These are phyloP conservation scores for Habrosyne pyritoides DNA, from an alignment of 2,888 invertebrate genomes.

Conservation along the genomic window DNA sequence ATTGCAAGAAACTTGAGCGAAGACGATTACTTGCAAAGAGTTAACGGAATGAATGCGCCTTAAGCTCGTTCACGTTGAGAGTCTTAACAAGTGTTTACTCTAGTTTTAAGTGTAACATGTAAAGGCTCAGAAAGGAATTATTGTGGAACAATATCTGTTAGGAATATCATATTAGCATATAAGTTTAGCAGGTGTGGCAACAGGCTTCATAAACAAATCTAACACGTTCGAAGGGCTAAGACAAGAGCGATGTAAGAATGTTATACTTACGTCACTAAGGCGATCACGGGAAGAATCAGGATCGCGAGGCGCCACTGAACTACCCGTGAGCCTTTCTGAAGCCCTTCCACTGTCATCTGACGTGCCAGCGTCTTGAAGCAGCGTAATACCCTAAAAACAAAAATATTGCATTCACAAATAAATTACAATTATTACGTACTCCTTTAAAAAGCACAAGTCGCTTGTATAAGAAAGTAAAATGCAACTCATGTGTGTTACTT, in stretches of 20 bases:
- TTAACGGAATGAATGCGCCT: conserved; percentile 21
- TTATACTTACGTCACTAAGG: conserved; percentile 91
- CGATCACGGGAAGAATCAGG: conserved; percentile 93
- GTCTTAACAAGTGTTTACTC: conserved; percentile 15
- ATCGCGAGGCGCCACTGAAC: conserved; percentile 89
- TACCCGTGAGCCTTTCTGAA: conserved; percentile 90
- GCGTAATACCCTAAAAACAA: conserved; percentile 87
- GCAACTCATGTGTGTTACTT: conserved; percentile 56
- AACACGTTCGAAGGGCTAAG: conserved; percentile 15
- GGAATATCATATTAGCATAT: conserved; percentile 26
- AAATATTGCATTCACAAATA: conserved; percentile 44
- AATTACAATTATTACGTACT: conserved; percentile 9
- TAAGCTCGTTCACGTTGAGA: conserved; percentile 24
- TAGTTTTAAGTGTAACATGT: conserved; percentile 15
- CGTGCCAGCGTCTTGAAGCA: conserved; percentile 91
- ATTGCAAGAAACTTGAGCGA: background rate
- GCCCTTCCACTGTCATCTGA: conserved; percentile 93
- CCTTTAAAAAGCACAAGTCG: conserved; percentile 15
- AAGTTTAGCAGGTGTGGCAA: conserved; percentile 19
- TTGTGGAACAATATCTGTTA: conserved; percentile 28
- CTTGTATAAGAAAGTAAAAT: conserved; percentile 30
- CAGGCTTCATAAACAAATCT: conserved; percentile 12
- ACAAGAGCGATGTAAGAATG: conserved; percentile 24
- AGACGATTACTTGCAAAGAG: conserved; percentile 24
- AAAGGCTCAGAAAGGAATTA: conserved; percentile 25